Percentiles rank a stretch among this genome's conserved stretches.
Conservation (phyloP, 2,797 vertebrate genomes). For the Etheostoma perlongum region DNA sequence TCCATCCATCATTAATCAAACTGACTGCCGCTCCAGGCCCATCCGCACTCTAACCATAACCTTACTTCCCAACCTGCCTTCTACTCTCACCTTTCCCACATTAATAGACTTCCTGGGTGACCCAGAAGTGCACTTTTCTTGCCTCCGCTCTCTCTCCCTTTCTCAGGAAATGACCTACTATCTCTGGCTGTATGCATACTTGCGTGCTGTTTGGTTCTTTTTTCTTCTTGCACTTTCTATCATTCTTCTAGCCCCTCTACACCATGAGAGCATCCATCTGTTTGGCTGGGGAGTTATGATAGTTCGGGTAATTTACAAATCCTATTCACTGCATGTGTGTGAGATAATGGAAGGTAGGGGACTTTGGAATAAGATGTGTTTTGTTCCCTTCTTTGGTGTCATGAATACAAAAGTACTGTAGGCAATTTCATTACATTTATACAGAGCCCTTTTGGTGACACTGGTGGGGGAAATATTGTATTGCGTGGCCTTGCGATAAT, state of each 20-base stretch:
- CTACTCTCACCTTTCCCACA: constrained; percentile 84
- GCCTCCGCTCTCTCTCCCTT: constrained; percentile 52
- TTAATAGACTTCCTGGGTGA: constrained; percentile 67
- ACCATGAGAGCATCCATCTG: constrained; percentile 47
- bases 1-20: constrained; percentile 80
- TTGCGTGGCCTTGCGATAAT: too few species aligned
- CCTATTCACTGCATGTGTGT: constrained; percentile 32
- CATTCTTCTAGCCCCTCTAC: constrained; percentile 45
- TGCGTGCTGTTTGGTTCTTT: constrained; percentile 40
- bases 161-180: constrained; percentile 83
- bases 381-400: constrained; percentile 6
- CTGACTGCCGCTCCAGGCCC: constrained; percentile 41
- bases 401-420: neutral
- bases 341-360: constrained; percentile 16
- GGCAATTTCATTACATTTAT: neutral
- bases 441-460: too few species aligned
- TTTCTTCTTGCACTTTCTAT: constrained; percentile 71
- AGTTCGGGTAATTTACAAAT: constrained; percentile 49
- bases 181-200: constrained; percentile 73
- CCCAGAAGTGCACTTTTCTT: constrained; percentile 51
- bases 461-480: too few species aligned
- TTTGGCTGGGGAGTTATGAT: constrained; percentile 33
- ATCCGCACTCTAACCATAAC: constrained; percentile 36
- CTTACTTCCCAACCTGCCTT: constrained; percentile 56
- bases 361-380: constrained; percentile 32